Percentiles rank a stretch among this genome's conserved stretches.
Conservation (phyloP, 2,113 vertebrate genomes). For the Actinemys pallida region DNA sequence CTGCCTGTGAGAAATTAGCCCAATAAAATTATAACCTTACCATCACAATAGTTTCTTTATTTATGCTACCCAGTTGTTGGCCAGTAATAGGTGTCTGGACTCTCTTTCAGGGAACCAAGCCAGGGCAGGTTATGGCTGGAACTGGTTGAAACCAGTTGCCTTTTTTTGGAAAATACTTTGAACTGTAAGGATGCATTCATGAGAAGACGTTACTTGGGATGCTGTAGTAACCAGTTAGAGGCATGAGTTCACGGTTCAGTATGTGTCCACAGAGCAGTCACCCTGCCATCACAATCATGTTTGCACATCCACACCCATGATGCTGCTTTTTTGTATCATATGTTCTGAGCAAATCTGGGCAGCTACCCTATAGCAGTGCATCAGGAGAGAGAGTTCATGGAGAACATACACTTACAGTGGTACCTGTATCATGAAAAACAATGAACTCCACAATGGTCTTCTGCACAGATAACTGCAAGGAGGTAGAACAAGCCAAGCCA, state of each 20-base stretch:
- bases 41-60: background rate
- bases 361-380: background rate
- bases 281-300: background rate
- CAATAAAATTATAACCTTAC: background rate
- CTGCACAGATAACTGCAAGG: background rate
- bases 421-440: background rate
- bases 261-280: background rate
- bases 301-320: background rate
- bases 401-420: rapidly evolving
- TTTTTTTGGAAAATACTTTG: background rate
- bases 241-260: background rate
- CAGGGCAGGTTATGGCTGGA: background rate
- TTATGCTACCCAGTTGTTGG: background rate
- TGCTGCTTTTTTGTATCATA: background rate
- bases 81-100: background rate
- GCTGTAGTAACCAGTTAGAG: background rate
- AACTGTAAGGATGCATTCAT: background rate
- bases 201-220: background rate
- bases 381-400: background rate
- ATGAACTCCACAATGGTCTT: background rate
- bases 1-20: background rate
- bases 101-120: background rate
- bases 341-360: background rate
- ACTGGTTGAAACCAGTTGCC: background rate
- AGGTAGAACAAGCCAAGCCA: background rate